phyloP scores from a whole-genome alignment of 2,113 vertebrate genomes.

The Syngnathoides biaculeatus region DNA sequence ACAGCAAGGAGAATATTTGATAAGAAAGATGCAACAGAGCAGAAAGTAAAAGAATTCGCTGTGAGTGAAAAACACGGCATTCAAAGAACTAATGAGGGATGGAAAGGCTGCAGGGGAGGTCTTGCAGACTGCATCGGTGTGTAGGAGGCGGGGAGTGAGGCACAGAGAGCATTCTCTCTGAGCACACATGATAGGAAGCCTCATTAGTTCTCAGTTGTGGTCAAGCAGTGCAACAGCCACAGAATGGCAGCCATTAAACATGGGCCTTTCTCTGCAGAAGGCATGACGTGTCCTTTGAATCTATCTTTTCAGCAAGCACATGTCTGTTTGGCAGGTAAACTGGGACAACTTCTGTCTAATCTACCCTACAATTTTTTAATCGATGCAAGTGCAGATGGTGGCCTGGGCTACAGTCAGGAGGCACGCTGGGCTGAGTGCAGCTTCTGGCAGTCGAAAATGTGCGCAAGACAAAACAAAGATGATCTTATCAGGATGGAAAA shows the following conservation, averaged over 20 bases:
- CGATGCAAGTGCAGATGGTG: slow-evolving; percentile 51
- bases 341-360: slow-evolving; percentile 18
- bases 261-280: slow-evolving; percentile 18
- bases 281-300: slow-evolving; percentile 26
- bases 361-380: slow-evolving; percentile 33
- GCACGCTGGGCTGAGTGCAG: slow-evolving; percentile 27
- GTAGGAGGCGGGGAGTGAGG: slow-evolving; percentile 32
- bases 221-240: slow-evolving; percentile 40
- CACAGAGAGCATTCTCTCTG: slow-evolving; percentile 31
- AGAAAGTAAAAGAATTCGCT: slow-evolving; percentile 25
- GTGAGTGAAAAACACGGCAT: slow-evolving; percentile 38
- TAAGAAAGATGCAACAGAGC: slow-evolving; percentile 15
- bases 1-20: slow-evolving; percentile 29
- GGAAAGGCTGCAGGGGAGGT: slow-evolving; percentile 47
- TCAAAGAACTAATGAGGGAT: slow-evolving; percentile 47
- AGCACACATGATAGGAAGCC: slow-evolving; percentile 52
- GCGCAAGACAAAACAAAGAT: slow-evolving; percentile 36
- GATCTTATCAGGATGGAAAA: slow-evolving; percentile 30
- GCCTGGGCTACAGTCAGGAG: slow-evolving; percentile 31
- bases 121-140: slow-evolving; percentile 30
- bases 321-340: slow-evolving; percentile 54
- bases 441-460: slow-evolving; percentile 22
- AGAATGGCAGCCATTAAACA: slow-evolving; percentile 46
- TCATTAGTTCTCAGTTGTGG: slow-evolving; percentile 64
- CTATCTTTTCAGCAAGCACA: slow-evolving; percentile 49